These are phyloP conservation scores for Stictonetta naevosa DNA, from an alignment of 2,113 vertebrate species.

Conservation along the genomic window DNA sequence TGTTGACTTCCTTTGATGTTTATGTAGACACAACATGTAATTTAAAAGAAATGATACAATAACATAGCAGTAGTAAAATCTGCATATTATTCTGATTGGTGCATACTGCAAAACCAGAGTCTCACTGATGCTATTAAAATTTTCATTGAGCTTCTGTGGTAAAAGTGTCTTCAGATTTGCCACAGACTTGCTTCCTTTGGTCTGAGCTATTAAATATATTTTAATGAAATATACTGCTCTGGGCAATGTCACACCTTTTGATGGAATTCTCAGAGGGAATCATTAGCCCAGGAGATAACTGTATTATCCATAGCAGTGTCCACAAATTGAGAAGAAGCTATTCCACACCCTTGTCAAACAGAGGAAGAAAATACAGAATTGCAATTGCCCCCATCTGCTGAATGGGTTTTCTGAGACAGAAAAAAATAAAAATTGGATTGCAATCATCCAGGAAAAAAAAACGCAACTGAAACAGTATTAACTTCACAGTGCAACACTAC, in stretches of 20 bases:
- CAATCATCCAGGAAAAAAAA: conserved; percentile 43
- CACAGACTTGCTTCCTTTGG: neutral
- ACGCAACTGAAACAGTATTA: conserved; percentile 19
- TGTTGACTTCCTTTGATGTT: neutral
- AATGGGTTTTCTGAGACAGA: conserved; percentile 32
- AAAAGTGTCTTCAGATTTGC: neutral
- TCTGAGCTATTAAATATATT: conserved; percentile 4
- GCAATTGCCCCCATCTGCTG: conserved; percentile 16
- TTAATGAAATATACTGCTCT: conserved; percentile 35
- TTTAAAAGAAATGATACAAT: neutral
- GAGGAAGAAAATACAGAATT: conserved; percentile 10
- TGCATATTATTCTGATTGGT: neutral
- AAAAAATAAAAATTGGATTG: conserved; percentile 51
- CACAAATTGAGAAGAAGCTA: conserved; percentile 19
- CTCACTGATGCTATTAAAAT: neutral
- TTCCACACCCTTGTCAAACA: conserved; percentile 1
- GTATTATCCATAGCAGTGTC: neutral
- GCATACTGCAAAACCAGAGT: neutral
- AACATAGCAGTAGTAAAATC: neutral
- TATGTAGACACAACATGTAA: neutral
- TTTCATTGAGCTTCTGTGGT: neutral
- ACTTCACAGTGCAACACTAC: neutral
- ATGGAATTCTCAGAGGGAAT: conserved; percentile 44
- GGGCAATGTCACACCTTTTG: conserved; percentile 37
- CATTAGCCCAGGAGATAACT: conserved; percentile 27